Conservation (phyloP, 23 tunicate species). For the Clavelina lepadiformis region DNA sequence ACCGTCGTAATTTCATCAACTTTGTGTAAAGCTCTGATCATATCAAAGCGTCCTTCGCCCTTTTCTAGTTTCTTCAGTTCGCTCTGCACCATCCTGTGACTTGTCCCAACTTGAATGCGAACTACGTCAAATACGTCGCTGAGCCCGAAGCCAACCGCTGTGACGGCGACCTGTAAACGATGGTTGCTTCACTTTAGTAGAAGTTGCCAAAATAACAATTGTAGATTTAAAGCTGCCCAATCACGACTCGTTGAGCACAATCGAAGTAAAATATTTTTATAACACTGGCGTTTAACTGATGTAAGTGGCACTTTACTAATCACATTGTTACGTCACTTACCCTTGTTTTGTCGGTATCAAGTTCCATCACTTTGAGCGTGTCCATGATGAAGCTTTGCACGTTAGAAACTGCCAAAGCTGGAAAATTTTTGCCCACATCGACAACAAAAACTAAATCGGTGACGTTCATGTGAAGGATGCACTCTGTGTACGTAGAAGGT, state of each 20-base stretch:
- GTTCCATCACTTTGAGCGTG: conserved; percentile 6
- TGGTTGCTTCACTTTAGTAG: too few species aligned
- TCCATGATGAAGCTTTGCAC: conserved; percentile 15
- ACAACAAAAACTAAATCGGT: conserved; percentile 13
- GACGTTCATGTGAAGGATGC: conserved; percentile 3
- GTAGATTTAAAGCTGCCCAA: too few species aligned
- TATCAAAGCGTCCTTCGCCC: neutral
- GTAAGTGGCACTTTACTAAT: too few species aligned
- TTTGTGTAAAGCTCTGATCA: neutral
- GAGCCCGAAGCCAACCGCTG: neutral
- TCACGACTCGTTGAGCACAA: too few species aligned
- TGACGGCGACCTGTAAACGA: conserved; percentile 12
- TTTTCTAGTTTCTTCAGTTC: neutral
- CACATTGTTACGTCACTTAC: too few species aligned
- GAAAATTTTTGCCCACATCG: neutral
- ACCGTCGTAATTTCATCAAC: neutral
- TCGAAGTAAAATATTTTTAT: too few species aligned
- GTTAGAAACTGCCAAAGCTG: neutral
- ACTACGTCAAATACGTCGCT: neutral
- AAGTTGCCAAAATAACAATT: too few species aligned
- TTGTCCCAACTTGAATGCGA: neutral
- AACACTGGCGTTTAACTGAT: too few species aligned
- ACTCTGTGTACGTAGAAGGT: too few species aligned
- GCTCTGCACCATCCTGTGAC: conserved; percentile 17
- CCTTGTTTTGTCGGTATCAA: conserved; percentile 1